Evolutionary conservation across 2,113 vertebrate genomes (phyloP), one percentile per base, ranked within the genome.

Genomic region (Saiga tatarica): DNA sequence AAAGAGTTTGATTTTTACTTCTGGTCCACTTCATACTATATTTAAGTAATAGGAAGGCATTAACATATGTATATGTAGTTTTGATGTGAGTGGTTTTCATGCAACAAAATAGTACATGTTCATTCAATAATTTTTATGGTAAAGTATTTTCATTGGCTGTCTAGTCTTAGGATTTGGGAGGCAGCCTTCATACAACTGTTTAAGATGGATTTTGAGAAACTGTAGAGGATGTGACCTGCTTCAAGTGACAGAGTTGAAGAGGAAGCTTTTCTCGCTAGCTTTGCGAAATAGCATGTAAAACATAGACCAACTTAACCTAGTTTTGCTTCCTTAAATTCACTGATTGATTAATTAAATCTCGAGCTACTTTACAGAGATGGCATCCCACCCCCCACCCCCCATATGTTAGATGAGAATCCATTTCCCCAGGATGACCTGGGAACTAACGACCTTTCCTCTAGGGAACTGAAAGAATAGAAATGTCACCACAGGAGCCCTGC

Each of bases 381-480:
- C n/a, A 55, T 21, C 1, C 11, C 50, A 50, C 50, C 11, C 3
- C 3, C 13, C 1, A 0, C 5, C 19, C 67, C 21, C 21, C 21
- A 55, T 26, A 53, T 26, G 21, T 14, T 36, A 36, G 52, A 83
- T 83, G 52, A 12, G 21, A 83, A 83, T n/a, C 52, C 21, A 36
- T 83, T 7, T 83, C n/a, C 36, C 23, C 52, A 83, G 81, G 52
- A 83, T 36, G 52, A 39, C n/a, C n/a, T 12, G 4, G 7, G 13
- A 83, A 26, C n/a, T n/a, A 83, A 55, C 21, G 23, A 55, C 1
- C 3, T 55, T 83, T 83, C 52, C 52, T 36, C 21, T 55, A 15
- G 33, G 50, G 12, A 83, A 55, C 4, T 26, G 12, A 55, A 39
- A 16, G 33, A 26, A 36, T 36, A 83, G 81, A 26, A 26, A 39